Base-by-base conservation (phyloP, 2,797 vertebrate species). In the Pyrrhura leucotis region DNA sequence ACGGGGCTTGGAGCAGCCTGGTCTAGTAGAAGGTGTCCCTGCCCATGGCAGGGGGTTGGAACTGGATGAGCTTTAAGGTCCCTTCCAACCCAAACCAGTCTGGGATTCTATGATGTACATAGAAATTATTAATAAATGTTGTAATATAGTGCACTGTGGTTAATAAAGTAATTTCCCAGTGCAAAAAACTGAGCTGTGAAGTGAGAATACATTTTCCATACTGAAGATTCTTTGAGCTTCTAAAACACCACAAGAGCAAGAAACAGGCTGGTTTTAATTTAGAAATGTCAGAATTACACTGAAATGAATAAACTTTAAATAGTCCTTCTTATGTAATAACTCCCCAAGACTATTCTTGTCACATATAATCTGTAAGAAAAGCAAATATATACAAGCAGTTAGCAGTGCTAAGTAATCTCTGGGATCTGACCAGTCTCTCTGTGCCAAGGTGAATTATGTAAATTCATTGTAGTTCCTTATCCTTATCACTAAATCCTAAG, bases 331-430 rank as follows among this genome's bases (percentile, higher is more conserved):
- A 91, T 48, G 51, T 81, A 96, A 92, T 89, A 93, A 61, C 19
- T 96, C 63, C 85, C 83, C 47, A 84, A 76, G 85, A 92, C 82
- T 91, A 51, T 76, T 78, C 79, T 89, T 92, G 91, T 96, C 89
- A 88, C 59, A 82, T 78, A 31, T 58, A 86, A 88, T 94, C 73
- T 75, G 31, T 59, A 73, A 72, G 72, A 63, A 88, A 91, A 62
- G 62, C 65, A 77, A 88, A 18, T 85, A 29, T 44, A 16, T 44
- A 25, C 29, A 80, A 92, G 54, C 51, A 51, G 89, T 94, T 88
- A 78, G 45, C 47, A 56, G 50, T 28, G 26, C 77, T 59, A 67
- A 90, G 66, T 86, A 63, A 63, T 86, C 73, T 73, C 21, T 23
- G 59, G 73, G 79, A 90, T 74, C 33, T 86, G 77, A 76, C 91